These are phyloP conservation scores for Gryllus longicercus DNA, from an alignment of 2,888 invertebrate species.

Conservation along the genomic window DNA sequence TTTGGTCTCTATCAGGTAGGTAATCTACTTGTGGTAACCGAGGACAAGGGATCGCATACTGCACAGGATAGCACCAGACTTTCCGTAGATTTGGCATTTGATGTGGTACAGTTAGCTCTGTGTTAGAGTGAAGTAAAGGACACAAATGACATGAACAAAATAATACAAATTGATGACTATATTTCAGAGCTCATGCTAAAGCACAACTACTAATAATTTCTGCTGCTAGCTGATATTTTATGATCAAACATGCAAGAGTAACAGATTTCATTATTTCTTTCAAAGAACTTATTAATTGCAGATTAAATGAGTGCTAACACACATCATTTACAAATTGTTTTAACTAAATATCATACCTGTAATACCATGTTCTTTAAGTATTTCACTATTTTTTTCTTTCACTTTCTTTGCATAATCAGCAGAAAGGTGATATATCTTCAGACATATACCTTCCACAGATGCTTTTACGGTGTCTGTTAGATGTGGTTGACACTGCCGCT, in stretches of 20 bases:
- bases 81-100: slow-evolving; percentile 74
- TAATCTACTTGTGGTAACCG: slow-evolving; percentile 83
- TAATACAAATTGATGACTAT: too few species aligned
- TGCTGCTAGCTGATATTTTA: too few species aligned
- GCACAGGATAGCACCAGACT: slow-evolving; percentile 93
- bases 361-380: slow-evolving; percentile 85
- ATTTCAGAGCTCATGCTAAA: too few species aligned
- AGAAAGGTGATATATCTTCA: slow-evolving; percentile 88
- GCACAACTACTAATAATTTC: too few species aligned
- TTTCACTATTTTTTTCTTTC: slow-evolving; percentile 76
- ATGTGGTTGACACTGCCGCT: slow-evolving; percentile 93
- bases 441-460: slow-evolving; percentile 92
- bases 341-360: slow-evolving; percentile 45
- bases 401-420: slow-evolving; percentile 89
- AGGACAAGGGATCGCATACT: slow-evolving; percentile 76
- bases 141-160: too few species aligned
- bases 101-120: slow-evolving; percentile 41
- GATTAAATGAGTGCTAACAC: background rate
- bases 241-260: background rate
- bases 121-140: slow-evolving; percentile 26
- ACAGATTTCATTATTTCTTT: background rate
- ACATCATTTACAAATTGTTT: background rate
- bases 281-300: background rate
- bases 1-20: slow-evolving; percentile 80
- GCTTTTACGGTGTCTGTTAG: slow-evolving; percentile 89